Evolutionary conservation across 1,140 invertebrate species (phyloP), one percentile per base, ranked within the genome.

Genomic region (Spodoptera litura): DNA sequence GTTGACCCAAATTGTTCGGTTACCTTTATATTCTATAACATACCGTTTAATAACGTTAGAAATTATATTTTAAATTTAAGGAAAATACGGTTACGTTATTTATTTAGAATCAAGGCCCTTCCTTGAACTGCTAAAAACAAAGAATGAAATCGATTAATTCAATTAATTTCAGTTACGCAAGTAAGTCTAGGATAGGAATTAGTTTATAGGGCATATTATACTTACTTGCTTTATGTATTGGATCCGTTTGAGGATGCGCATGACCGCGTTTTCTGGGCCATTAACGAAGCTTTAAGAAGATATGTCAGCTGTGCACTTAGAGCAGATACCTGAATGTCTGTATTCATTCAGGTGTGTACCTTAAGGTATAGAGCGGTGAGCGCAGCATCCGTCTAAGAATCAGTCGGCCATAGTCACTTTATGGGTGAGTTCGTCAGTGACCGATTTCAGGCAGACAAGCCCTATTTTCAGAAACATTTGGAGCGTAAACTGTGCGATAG

Each of bases 211-310:
- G n/a, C 8, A 25, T 61, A 27, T 12, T 13, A 35, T 31, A 61
- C 12, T 49, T 59, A n/a, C 53, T 61, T 64, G 4, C 52, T 20
- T 73, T 51, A 61, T 44, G 27, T 73, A 51, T 70, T 31, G 12
- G 56, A 12, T 12, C 71, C 25, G 59, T 73, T 59, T 25, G 25
- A 61, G 78, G 88, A 82, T 84, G 76, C 86, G 90, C 87, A 83
- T 85, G 84, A 86, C 66, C 83, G 88, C 51, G 64, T 83, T 89
- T 88, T 88, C 86, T 90, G 88, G 85, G 84, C 90, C 83, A 92
- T 87, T 90, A 90, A 89, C 80, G 88, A 85, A 76, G 80, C 75
- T 82, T 80, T 64, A 83, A 84, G 79, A 87, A 85, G 78, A 87
- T 75, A 80, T 84, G 78, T 84, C 85, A 84, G 80, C 78, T 75